phyloP scores from a whole-genome alignment of 2,888 invertebrate genomes.

The Acanthosepion lycidas region DNA sequence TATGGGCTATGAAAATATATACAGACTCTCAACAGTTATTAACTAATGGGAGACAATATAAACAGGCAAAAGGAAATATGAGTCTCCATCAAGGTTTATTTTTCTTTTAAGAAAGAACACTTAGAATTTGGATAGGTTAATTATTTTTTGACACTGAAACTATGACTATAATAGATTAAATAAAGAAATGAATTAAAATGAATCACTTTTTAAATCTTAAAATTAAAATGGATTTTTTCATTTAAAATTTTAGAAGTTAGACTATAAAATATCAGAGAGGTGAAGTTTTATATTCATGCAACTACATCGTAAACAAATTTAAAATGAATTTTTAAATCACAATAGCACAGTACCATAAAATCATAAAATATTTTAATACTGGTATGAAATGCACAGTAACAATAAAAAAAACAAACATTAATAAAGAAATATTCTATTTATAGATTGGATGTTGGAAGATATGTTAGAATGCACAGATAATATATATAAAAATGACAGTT shows the following conservation, averaged over 20 bases:
- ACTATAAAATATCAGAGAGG: not conserved
- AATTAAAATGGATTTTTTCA: not conserved
- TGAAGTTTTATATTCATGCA: not conserved
- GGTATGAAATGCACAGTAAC: not conserved
- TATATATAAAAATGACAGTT: too few relatives aligned
- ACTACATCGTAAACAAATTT: not conserved
- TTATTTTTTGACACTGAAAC: not conserved
- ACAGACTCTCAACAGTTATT: not conserved
- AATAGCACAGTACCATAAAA: not conserved
- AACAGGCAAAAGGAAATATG: not conserved
- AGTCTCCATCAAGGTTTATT: not conserved
- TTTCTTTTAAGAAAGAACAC: not conserved
- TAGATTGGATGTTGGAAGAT: too few relatives aligned
- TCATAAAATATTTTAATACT: too few relatives aligned
- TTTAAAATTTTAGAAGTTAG: not conserved
- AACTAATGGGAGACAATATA: not conserved
- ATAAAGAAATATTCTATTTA: too few relatives aligned
- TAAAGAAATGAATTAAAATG: not conserved
- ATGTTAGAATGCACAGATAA: too few relatives aligned
- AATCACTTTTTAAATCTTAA: not conserved
- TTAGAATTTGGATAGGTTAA: not conserved
- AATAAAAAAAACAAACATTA: not conserved
- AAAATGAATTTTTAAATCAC: not conserved
- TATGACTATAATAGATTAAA: not conserved
- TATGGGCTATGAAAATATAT: constrained; percentile 37